Evolutionary conservation across 2,888 invertebrate species (phyloP).

Genomic region (Anoplius nigerrimus): DNA sequence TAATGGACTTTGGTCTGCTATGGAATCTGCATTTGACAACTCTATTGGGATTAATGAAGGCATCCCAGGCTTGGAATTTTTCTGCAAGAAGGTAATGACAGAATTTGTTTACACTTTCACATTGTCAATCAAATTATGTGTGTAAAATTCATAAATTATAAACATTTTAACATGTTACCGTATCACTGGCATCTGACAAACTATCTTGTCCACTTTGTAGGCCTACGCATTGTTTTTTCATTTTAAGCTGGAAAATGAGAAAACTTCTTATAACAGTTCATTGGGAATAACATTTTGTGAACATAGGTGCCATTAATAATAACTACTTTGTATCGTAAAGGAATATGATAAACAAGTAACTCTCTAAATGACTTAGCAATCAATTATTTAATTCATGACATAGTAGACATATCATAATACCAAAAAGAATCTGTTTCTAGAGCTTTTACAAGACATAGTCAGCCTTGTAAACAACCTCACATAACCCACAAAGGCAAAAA

Average conservation of each 20-base stretch:
- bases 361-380: too few relatives aligned
- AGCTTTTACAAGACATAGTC: not conserved
- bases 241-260: slow-evolving; percentile 14
- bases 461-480: not conserved
- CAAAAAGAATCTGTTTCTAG: not conserved
- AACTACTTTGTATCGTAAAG: too few relatives aligned
- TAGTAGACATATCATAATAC: not conserved
- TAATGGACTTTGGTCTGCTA: slow-evolving; percentile 8
- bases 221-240: slow-evolving; percentile 34
- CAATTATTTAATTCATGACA: slow-evolving; percentile 3
- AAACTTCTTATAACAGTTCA: not conserved
- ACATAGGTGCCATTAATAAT: too few relatives aligned
- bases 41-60: slow-evolving; percentile 34
- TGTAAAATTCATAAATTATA: not conserved
- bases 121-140: not conserved
- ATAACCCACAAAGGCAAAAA: not conserved
- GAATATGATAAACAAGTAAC: too few relatives aligned
- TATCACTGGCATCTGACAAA: slow-evolving; percentile 27
- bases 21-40: slow-evolving; percentile 15
- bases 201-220: slow-evolving; percentile 25
- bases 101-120: not conserved
- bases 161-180: slow-evolving; percentile 27
- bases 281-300: too few relatives aligned
- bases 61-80: slow-evolving; percentile 43
- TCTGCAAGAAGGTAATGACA: slow-evolving; percentile 41